Evolutionary conservation across 2,888 invertebrate genomes (phyloP).

Genomic region (Drosophila crucigera): DNA sequence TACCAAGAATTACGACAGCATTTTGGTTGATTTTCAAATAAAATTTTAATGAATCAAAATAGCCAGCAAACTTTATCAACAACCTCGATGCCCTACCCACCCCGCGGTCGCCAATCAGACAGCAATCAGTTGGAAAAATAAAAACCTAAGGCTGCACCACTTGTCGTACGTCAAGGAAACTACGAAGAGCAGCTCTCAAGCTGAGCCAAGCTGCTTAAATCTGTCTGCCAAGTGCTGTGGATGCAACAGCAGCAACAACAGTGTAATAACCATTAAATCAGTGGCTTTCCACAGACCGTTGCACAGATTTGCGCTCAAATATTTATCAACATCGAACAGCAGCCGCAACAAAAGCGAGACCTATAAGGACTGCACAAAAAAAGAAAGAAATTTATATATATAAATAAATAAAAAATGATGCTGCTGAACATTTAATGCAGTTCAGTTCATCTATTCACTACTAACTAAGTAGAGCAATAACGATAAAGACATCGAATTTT

Average conservation of each 20-base stretch:
- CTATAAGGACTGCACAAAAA: neutral
- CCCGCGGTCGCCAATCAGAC: neutral
- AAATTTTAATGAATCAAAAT: slow-evolving; percentile 75
- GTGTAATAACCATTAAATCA: slow-evolving; percentile 51
- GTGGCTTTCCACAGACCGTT: slow-evolving; percentile 38
- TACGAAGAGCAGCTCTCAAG: slow-evolving; percentile 36
- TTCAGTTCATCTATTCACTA: neutral
- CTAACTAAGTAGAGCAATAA: neutral
- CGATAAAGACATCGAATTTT: neutral
- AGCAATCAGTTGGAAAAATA: slow-evolving; percentile 35
- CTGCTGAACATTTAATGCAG: neutral
- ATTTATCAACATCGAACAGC: slow-evolving; percentile 64
- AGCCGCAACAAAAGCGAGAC: slow-evolving; percentile 19
- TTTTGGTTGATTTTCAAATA: slow-evolving; percentile 78
- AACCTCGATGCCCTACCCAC: neutral
- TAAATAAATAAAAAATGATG: neutral
- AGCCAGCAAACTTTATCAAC: slow-evolving; percentile 39
- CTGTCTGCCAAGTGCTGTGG: slow-evolving; percentile 24
- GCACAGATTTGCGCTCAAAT: slow-evolving; percentile 61
- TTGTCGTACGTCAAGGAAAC: slow-evolving; percentile 44
- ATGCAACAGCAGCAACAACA: slow-evolving; percentile 26
- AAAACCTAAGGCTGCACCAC: slow-evolving; percentile 31
- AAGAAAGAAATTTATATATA: neutral
- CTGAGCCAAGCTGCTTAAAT: slow-evolving; percentile 41
- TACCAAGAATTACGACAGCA: slow-evolving; percentile 71